These are phyloP conservation scores for Parasteatoda tepidariorum DNA, from an alignment of 1,140 invertebrate genomes.

Conservation along the genomic window DNA sequence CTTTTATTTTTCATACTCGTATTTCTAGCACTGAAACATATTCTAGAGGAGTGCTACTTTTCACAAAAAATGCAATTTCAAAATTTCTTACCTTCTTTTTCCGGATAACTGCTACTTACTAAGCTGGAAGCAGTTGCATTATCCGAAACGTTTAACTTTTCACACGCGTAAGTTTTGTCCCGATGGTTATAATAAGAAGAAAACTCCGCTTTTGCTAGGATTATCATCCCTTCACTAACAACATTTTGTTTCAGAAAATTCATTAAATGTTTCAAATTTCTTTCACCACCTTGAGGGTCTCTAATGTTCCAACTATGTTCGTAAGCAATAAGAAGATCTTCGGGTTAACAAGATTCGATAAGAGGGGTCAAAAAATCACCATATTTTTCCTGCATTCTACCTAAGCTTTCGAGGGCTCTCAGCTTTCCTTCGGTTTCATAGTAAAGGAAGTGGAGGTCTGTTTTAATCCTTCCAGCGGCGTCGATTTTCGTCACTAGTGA, in stretches of 20 bases:
- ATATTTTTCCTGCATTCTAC: background rate
- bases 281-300: background rate
- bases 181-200: no score
- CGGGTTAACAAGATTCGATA: background rate
- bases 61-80: no score
- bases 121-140: no score
- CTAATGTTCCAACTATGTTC: background rate
- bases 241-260: background rate
- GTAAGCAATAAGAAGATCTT: background rate
- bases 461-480: background rate
- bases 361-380: background rate
- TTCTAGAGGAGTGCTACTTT: no score
- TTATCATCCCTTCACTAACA: background rate
- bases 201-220: no score
- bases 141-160: no score
- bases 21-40: no score
- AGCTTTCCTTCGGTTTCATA: background rate
- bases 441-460: background rate
- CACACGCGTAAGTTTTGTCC: no score
- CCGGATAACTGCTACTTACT: no score
- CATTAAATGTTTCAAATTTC: background rate
- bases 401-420: background rate
- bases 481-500: background rate
- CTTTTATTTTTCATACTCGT: no score
- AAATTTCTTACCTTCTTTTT: no score